A percentile compares a stretch with the other conserved stretches of the same genome.
These are phyloP conservation scores for Lipophrys pholis DNA, from an alignment of 2,113 vertebrate genomes.

Conservation along the genomic window DNA sequence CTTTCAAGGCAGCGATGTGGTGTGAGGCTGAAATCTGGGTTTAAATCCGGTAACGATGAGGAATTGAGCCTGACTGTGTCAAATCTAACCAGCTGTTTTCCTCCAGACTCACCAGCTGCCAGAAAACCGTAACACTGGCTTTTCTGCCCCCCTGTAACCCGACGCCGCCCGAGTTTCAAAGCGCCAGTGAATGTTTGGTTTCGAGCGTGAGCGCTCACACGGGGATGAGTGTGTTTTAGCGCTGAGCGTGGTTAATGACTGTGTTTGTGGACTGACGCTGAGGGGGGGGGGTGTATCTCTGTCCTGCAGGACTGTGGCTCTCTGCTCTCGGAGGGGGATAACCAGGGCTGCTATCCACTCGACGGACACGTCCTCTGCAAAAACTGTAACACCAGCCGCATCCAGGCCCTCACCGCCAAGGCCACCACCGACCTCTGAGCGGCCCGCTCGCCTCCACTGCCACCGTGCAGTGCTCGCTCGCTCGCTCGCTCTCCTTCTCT, in stretches of 20 bases:
- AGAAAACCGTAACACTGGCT: neutral
- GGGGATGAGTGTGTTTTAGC: constrained; percentile 12
- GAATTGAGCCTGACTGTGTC: neutral
- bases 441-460: constrained; percentile 52
- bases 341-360: constrained; percentile 98
- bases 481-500: constrained; percentile 5
- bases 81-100: constrained; percentile 6
- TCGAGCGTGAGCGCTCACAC: constrained; percentile 5
- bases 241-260: constrained; percentile 29
- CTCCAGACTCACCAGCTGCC: constrained; percentile 17
- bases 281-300: constrained; percentile 59
- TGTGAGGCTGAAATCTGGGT: neutral
- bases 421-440: constrained; percentile 97
- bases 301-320: constrained; percentile 91
- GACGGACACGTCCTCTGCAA: constrained; percentile 98
- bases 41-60: neutral
- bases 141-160: neutral
- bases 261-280: constrained; percentile 31
- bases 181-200: constrained; percentile 14
- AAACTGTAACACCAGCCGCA: constrained; percentile 94
- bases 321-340: constrained; percentile 96
- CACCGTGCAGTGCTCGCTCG: constrained; percentile 35
- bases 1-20: neutral
- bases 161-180: constrained; percentile 18
- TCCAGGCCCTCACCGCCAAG: constrained; percentile 96